These are phyloP conservation scores for Litoditis marina DNA, from an alignment of 2,888 invertebrate species.

Conservation along the genomic window DNA sequence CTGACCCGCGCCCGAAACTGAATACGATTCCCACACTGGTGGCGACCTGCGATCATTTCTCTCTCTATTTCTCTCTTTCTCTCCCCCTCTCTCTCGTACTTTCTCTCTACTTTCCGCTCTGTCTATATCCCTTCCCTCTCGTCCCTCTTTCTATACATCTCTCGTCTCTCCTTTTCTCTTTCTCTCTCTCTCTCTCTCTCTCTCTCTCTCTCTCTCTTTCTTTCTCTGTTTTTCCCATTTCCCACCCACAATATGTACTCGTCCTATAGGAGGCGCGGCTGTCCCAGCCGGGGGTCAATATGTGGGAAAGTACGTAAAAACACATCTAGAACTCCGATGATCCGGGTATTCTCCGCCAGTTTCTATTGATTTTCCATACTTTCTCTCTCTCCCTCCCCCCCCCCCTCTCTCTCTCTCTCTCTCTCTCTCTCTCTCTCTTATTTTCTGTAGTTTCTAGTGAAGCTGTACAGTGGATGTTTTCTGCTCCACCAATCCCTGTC, in stretches of 20 bases:
- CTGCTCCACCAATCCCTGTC: background rate
- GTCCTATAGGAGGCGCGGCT: no score
- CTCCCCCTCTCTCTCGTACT: background rate
- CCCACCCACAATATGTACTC: no score
- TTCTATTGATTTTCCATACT: no score
- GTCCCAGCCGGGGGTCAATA: no score
- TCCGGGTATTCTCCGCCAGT: no score
- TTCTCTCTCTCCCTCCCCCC: background rate
- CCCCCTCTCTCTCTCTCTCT: conserved; percentile 2
- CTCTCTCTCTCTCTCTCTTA: background rate
- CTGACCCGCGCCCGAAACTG: conserved; percentile 18
- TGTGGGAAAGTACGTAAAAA: no score
- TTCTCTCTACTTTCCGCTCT: background rate
- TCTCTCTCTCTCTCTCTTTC: no score
- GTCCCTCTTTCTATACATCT: background rate
- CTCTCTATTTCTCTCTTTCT: conserved; percentile 1
- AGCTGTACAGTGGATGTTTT: background rate
- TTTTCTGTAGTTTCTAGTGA: background rate
- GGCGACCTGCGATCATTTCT: background rate
- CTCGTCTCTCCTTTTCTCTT: conserved; percentile 2
- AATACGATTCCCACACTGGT: no score
- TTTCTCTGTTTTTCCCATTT: no score
- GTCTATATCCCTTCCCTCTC: no score
- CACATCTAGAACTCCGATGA: no score
- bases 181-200: no score